A percentile compares a stretch with the other conserved stretches of the same genome.
These are phyloP conservation scores for Laodelphax striatellus DNA, from an alignment of 1,140 invertebrate genomes.

Conservation along the genomic window DNA sequence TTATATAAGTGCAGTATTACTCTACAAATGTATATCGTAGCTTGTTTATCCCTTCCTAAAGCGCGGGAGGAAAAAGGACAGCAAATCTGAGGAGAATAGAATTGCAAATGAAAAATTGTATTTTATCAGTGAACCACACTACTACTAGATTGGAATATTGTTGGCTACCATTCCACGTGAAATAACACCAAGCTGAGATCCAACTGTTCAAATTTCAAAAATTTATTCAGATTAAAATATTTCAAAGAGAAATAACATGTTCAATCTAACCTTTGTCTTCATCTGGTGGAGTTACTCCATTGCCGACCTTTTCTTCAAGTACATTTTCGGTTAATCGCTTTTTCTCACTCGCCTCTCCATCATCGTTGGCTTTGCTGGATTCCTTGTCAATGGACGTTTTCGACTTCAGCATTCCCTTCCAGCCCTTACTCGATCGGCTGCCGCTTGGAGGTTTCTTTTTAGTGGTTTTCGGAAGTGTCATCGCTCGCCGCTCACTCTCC, in stretches of 20 bases:
- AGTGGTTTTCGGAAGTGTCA: conserved; percentile 11
- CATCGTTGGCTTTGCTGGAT: neutral
- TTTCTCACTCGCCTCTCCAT: conserved; percentile 1
- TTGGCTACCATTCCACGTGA: neutral
- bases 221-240: neutral
- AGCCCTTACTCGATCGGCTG: conserved; percentile 9
- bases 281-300: conserved; percentile 12
- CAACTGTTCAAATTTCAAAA: too few relatives aligned
- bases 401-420: conserved; percentile 7
- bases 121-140: neutral
- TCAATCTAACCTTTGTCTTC: conserved; percentile 3
- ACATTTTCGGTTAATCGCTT: neutral
- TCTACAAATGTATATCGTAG: too few relatives aligned
- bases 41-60: too few relatives aligned
- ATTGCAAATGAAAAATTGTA: neutral
- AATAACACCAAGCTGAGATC: neutral
- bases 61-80: too few relatives aligned
- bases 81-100: neutral
- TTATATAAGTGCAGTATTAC: too few relatives aligned
- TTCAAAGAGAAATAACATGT: too few relatives aligned
- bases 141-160: too few relatives aligned
- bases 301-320: conserved; percentile 5
- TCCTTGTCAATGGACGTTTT: conserved; percentile 8
- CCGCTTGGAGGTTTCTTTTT: conserved; percentile 2
- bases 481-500: conserved; percentile 9